Evolutionary conservation across 2,113 vertebrate genomes (phyloP).

Genomic region (Circaetus cinerascens): DNA sequence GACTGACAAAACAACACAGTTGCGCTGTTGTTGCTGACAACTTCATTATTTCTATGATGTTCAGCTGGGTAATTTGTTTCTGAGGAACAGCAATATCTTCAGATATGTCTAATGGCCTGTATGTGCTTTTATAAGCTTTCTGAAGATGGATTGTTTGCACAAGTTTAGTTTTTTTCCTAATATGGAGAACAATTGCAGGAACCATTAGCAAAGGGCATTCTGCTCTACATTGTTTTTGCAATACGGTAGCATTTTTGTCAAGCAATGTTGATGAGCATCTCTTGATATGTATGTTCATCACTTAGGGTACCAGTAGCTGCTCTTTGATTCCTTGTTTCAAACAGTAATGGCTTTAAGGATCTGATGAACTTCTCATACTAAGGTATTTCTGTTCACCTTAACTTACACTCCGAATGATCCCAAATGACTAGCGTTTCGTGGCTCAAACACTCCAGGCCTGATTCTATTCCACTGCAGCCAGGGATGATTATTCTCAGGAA

Average conservation of each 20-base stretch:
- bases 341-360: not conserved
- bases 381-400: not conserved
- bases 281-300: not conserved
- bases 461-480: not conserved
- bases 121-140: slow-evolving; percentile 8
- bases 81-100: not conserved
- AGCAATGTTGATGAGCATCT: not conserved
- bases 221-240: not conserved
- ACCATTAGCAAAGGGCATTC: not conserved
- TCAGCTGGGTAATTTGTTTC: slow-evolving; percentile 48
- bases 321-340: not conserved
- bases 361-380: not conserved
- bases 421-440: not conserved
- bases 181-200: not conserved
- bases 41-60: slow-evolving; percentile 48
- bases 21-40: slow-evolving; percentile 14
- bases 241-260: not conserved
- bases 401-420: not conserved
- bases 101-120: not conserved
- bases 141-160: slow-evolving; percentile 1
- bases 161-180: not conserved
- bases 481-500: not conserved
- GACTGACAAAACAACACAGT: slow-evolving; percentile 12
- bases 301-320: not conserved
- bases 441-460: not conserved